These are phyloP conservation scores for Peribatodes rhomboidaria DNA, from an alignment of 2,888 invertebrate species.

Conservation along the genomic window DNA sequence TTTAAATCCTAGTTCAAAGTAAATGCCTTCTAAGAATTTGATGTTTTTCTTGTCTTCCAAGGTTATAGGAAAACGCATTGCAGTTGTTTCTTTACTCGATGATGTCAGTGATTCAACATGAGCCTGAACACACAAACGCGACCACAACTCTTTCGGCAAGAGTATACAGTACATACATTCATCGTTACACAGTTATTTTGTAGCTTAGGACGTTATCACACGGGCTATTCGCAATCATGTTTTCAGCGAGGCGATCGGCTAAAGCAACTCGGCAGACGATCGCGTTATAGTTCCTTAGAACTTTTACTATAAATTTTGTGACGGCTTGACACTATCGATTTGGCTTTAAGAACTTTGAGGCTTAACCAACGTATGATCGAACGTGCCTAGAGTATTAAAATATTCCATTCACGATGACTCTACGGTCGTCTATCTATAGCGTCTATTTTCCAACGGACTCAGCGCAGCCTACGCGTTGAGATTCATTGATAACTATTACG, in stretches of 20 bases:
- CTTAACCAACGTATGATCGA: too few relatives aligned
- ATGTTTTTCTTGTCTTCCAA: not conserved
- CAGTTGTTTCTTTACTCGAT: slow-evolving; percentile 3
- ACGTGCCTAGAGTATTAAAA: too few relatives aligned
- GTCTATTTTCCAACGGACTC: too few relatives aligned
- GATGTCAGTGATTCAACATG: slow-evolving; percentile 2
- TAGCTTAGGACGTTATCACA: not conserved
- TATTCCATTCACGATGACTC: too few relatives aligned
- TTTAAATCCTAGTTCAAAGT: not conserved
- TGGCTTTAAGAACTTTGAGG: too few relatives aligned
- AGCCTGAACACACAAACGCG: not conserved
- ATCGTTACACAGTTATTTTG: not conserved
- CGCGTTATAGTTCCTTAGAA: too few relatives aligned
- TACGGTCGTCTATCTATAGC: too few relatives aligned
- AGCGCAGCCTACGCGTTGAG: too few relatives aligned
- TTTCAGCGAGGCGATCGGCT: not conserved
- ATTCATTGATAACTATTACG: too few relatives aligned
- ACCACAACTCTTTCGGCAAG: not conserved
- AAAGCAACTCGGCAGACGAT: too few relatives aligned
- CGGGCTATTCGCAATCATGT: not conserved
- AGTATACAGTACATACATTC: not conserved
- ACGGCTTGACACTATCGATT: too few relatives aligned
- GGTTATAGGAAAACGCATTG: slow-evolving; percentile 8
- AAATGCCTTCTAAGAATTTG: slow-evolving; percentile 5
- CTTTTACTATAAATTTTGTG: too few relatives aligned